phyloP scores from a whole-genome alignment of 2,113 vertebrate species.

The Neoarius graeffei region DNA sequence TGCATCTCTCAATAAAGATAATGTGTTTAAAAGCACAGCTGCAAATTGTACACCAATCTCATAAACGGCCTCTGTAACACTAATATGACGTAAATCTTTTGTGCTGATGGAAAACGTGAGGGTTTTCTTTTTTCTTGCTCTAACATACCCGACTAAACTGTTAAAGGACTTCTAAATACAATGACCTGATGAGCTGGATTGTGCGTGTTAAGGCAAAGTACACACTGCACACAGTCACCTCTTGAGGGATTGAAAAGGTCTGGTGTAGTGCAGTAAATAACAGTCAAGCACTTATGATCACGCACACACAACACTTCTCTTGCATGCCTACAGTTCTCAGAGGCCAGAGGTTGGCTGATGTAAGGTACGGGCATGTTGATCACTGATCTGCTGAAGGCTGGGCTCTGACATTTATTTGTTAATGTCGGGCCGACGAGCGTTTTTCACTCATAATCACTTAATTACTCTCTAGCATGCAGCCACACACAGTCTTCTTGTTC shows the following conservation, averaged over 20 bases:
- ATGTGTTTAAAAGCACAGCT: slow-evolving; percentile 2
- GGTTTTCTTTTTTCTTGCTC: background rate
- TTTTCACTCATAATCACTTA: slow-evolving; percentile 59
- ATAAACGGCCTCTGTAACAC: background rate
- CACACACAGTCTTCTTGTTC: slow-evolving; percentile 52
- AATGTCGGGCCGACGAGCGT: slow-evolving; percentile 55
- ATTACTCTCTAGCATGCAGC: slow-evolving; percentile 56
- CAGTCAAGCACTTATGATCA: background rate
- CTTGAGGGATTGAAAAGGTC: background rate
- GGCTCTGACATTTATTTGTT: slow-evolving; percentile 55
- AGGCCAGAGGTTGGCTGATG: slow-evolving; percentile 16
- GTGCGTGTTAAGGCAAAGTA: background rate
- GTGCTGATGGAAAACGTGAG: background rate
- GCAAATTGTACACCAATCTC: background rate
- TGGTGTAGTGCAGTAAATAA: background rate
- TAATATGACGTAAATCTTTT: background rate
- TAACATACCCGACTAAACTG: background rate
- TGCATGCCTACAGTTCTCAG: background rate
- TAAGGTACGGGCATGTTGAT: no score
- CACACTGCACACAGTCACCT: background rate
- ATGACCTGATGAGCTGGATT: background rate
- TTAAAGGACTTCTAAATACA: background rate
- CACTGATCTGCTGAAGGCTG: slow-evolving; percentile 42
- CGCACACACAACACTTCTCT: background rate
- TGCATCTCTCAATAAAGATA: background rate